A percentile compares a stretch with the other conserved stretches of the same genome.
phyloP scores from a whole-genome alignment of 92 coral and sea anemone species.

The Micromussa lordhowensis region DNA sequence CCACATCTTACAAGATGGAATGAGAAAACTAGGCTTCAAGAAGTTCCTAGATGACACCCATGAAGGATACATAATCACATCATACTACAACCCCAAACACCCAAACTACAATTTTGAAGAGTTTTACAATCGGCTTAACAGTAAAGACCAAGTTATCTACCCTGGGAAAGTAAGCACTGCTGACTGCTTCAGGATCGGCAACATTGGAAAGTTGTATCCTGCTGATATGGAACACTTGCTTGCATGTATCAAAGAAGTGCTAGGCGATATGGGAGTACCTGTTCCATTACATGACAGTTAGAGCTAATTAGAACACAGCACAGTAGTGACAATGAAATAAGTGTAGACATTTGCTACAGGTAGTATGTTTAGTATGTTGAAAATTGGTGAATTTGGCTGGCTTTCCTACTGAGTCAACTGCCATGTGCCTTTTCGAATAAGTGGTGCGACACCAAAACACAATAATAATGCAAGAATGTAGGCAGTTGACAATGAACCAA shows the following conservation, averaged over 20 bases:
- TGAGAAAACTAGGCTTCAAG: slow-evolving; percentile 91
- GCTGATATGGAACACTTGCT: slow-evolving; percentile 88
- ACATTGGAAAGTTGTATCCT: slow-evolving; percentile 93
- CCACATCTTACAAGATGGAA: slow-evolving; percentile 86
- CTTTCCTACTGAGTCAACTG: not conserved
- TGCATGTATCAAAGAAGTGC: slow-evolving; percentile 80
- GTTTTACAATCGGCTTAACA: slow-evolving; percentile 86
- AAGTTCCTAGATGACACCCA: slow-evolving; percentile 92
- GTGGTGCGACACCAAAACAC: too few relatives aligned
- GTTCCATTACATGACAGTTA: slow-evolving; percentile 60
- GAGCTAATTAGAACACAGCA: not conserved
- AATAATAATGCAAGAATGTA: too few relatives aligned
- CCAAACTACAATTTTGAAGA: slow-evolving; percentile 87
- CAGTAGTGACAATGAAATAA: not conserved
- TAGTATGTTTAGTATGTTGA: not conserved
- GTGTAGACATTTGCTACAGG: not conserved
- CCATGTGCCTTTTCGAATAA: not conserved
- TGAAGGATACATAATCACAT: slow-evolving; percentile 96
- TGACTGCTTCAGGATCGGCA: slow-evolving; percentile 93
- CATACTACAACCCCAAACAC: slow-evolving; percentile 89
- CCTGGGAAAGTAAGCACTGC: slow-evolving; percentile 96
- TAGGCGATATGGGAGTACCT: slow-evolving; percentile 82
- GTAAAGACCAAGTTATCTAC: slow-evolving; percentile 89
- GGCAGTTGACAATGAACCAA: too few relatives aligned
- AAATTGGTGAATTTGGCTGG: not conserved